Evolutionary conservation across 1,140 invertebrate genomes (phyloP), one percentile per base, ranked within the genome.

Genomic region (Polypedilum pembai): DNA sequence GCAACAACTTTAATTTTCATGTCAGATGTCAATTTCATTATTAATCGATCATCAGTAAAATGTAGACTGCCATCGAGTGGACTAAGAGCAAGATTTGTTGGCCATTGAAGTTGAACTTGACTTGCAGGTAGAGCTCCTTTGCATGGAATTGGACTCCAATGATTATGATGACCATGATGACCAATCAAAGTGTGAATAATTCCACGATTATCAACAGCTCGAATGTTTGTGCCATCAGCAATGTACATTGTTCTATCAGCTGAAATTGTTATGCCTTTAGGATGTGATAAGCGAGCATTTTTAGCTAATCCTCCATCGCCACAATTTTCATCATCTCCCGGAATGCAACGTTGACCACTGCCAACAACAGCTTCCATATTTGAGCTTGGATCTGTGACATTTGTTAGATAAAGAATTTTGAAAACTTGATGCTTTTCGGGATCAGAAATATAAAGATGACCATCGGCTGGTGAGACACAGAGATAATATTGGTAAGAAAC

Each of bases 401-500:
- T 89, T 75, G 91, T 89, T 73, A 95, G 82, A 0, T 88, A 87
- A 65, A 94, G 79, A 1, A 93, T 88, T 78, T 88, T 86, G 74
- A 94, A 81, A 75, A 95, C 92, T 85, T 95, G 93, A 83, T 96
- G 93, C 78, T 90, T 90, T 79, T 96, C 94, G 1, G 94, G 93
- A 82, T 96, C 94, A 17, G 95, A 97, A 77, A 99, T 92, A 82
- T 98, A 99, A 12, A 99, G 85, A 79, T 94, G 90, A 12, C 95
- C 95, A 82, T 98, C 95, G 7, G 95, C 94, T 56, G 96, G 96
- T 15, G 95, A 98, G 56, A 98, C 91, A 40, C 94, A 94, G 78
- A 99, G 86, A 82, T 96, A 96, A 79, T 98, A 98, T 80, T 97
- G 92, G 82, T 97, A 96, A 24, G 94, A 93, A 3, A 96, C 93